These are phyloP conservation scores for Chymomyza procnemis DNA, from an alignment of 2,888 invertebrate genomes.

Conservation along the genomic window DNA sequence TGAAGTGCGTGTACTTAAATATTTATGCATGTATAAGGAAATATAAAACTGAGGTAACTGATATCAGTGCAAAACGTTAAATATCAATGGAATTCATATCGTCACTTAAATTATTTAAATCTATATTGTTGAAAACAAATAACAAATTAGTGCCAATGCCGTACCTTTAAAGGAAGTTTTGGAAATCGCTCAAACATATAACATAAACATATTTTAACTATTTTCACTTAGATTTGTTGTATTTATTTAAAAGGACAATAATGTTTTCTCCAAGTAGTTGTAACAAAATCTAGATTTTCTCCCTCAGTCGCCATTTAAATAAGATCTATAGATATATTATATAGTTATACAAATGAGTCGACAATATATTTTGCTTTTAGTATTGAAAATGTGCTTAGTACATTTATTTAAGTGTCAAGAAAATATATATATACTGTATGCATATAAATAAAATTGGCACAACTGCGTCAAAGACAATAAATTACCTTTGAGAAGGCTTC, in stretches of 20 bases:
- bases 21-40: slow-evolving; percentile 14
- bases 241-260: slow-evolving; percentile 7
- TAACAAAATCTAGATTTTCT: background rate
- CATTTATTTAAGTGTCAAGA: slow-evolving; percentile 9
- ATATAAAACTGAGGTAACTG: slow-evolving; percentile 54
- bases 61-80: slow-evolving; percentile 63
- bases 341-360: background rate
- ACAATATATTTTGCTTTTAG: slow-evolving; percentile 1
- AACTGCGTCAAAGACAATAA: slow-evolving; percentile 69
- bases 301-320: background rate
- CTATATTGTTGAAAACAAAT: slow-evolving; percentile 19
- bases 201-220: background rate
- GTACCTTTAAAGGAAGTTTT: slow-evolving; percentile 49
- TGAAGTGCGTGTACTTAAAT: background rate
- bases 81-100: slow-evolving; percentile 64
- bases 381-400: background rate
- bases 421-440: slow-evolving; percentile 28
- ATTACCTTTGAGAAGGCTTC: slow-evolving; percentile 41
- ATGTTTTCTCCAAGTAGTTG: background rate
- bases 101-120: background rate
- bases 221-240: background rate
- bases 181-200: background rate
- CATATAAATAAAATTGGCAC: slow-evolving; percentile 28
- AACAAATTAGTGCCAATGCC: slow-evolving; percentile 59
- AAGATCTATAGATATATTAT: background rate